Evolutionary conservation across 1,140 invertebrate species (phyloP), one percentile per base, ranked within the genome.

Genomic region (Eurosta solidaginis): DNA sequence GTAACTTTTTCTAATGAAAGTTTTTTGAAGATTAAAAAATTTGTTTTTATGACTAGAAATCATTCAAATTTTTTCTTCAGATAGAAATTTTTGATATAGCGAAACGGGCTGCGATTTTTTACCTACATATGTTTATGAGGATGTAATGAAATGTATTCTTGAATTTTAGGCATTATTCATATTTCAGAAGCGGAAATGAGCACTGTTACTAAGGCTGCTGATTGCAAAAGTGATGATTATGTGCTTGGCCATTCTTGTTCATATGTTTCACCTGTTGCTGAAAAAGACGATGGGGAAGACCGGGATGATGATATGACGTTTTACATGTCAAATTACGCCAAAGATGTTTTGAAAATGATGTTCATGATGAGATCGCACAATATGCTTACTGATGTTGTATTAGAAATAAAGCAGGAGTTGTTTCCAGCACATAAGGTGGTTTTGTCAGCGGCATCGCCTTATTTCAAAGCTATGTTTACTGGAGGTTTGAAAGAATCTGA

Each of bases 391-490:
- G 96, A 98, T 87, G 94, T 97, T 25, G 91, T 94, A 54, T 88
- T 98, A 25, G 93, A 96, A 89, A 95, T 97, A 17, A 95, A 94
- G 45, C 90, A 91, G 14, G 94, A 96, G 85, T 88, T 94, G 22
- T 97, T 98, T 85, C 93, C 95, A 81, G 96, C 95, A 3, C 97
- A 98, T 87, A 94, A 96, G 89, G 93, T 97, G 17, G 93, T 98
- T 33, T 89, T 98, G 50, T 96, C 97, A 4, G 95, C 96, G 1
- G 95, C 94, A 77, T 97, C 96, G 89, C 96, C 96, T 2, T 98
- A 98, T 88, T 98, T 98, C 85, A 96, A 97, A 92, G 96, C 96
- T 49, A 98, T 98, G 96, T 97, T 97, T 85, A 96, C 94, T 1
- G 93, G 94, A 75, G 94, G 94, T 1, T 90, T 97, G 79, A 93